Conservation (phyloP, 1,140 invertebrate species). For the Solenopsis fugax region DNA sequence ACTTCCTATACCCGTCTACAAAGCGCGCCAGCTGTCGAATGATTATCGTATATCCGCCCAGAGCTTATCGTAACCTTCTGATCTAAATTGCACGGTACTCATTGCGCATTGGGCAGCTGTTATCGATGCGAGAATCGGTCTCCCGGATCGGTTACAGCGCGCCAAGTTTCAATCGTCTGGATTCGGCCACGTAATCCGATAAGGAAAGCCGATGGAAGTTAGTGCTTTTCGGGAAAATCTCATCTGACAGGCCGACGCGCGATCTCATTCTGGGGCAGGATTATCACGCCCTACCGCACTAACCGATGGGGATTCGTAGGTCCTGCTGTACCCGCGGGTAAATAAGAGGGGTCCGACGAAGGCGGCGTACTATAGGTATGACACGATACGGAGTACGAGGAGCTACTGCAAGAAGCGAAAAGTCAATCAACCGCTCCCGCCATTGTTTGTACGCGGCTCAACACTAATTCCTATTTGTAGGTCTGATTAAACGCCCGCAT, state of each 20-base stretch:
- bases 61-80: constrained; percentile 51
- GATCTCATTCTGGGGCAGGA: constrained; percentile 82
- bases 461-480: constrained; percentile 85
- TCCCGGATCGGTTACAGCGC: constrained; percentile 31
- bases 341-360: constrained; percentile 23
- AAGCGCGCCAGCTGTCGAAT: constrained; percentile 62
- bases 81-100: constrained; percentile 65
- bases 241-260: constrained; percentile 78
- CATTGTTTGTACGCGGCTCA: constrained; percentile 84
- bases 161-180: constrained; percentile 81
- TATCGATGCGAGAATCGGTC: constrained; percentile 48
- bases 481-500: constrained; percentile 82
- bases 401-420: constrained; percentile 77
- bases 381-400: constrained; percentile 31
- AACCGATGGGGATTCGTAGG: constrained; percentile 75
- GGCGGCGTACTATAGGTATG: constrained; percentile 61
- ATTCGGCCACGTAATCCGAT: constrained; percentile 81
- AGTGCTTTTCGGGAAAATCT: constrained; percentile 82
- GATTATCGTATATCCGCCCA: constrained; percentile 59
- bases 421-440: constrained; percentile 83
- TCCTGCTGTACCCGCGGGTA: constrained; percentile 28
- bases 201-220: constrained; percentile 79
- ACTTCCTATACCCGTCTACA: constrained; percentile 13
- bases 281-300: constrained; percentile 84
- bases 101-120: constrained; percentile 32